These are phyloP conservation scores for Subacronicta megacephala DNA, from an alignment of 2,888 invertebrate species.

Conservation along the genomic window DNA sequence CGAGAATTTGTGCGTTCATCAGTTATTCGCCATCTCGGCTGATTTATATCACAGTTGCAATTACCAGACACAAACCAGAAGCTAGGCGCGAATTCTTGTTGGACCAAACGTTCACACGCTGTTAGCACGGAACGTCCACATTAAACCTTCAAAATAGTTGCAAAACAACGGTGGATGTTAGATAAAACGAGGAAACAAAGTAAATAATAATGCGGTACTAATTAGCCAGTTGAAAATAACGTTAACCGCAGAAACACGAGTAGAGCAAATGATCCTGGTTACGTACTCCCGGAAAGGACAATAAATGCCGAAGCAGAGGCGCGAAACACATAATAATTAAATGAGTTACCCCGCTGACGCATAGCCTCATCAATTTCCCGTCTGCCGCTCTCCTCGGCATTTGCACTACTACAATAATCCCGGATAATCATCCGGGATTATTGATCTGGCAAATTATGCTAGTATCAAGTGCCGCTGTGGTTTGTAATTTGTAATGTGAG, in stretches of 20 bases:
- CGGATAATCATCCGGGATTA: constrained; percentile 10
- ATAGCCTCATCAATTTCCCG: constrained; percentile 62
- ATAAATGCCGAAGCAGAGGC: constrained; percentile 60
- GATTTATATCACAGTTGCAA: constrained; percentile 60
- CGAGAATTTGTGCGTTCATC: constrained; percentile 40
- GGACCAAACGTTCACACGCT: constrained; percentile 25
- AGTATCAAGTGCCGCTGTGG: constrained; percentile 7
- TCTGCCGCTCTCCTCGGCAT: constrained; percentile 33
- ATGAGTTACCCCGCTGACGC: constrained; percentile 65
- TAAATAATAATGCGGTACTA: constrained; percentile 41
- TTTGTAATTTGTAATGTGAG: constrained; percentile 18
- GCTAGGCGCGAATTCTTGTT: constrained; percentile 21
- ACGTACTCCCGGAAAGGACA: constrained; percentile 50
- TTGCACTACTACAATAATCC: constrained; percentile 18
- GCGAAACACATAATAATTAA: constrained; percentile 66
- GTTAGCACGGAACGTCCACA: constrained; percentile 48
- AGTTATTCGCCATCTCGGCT: constrained; percentile 51
- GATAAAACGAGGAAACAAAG: constrained; percentile 64
- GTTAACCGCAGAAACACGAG: constrained; percentile 33
- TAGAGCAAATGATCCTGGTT: constrained; percentile 40
- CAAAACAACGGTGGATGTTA: constrained; percentile 14
- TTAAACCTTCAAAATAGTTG: constrained; percentile 10
- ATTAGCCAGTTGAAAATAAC: constrained; percentile 39
- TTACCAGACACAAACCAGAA: constrained; percentile 62
- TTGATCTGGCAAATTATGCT: constrained; percentile 11